These are phyloP conservation scores for Pachliopta kotzebuea DNA, from an alignment of 2,888 invertebrate species.

Conservation along the genomic window DNA sequence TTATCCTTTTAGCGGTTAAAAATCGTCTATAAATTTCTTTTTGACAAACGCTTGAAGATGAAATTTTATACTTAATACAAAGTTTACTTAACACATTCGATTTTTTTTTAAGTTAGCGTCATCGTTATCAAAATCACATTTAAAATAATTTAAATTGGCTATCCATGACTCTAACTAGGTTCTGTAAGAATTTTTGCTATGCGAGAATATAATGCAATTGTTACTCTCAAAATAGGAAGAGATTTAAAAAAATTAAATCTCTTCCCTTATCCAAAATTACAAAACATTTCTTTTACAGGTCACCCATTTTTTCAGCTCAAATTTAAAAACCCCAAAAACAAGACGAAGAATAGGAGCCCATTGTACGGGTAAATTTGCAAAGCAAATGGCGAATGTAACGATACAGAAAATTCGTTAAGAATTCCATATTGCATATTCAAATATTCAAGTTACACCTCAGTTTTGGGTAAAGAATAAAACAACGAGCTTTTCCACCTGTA, in stretches of 20 bases:
- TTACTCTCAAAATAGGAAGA: too few relatives aligned
- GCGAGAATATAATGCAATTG: too few relatives aligned
- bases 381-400: conserved; percentile 4
- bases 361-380: conserved; percentile 5
- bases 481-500: neutral
- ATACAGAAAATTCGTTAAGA: conserved; percentile 1
- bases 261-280: neutral
- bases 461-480: neutral
- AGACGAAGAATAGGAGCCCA: neutral
- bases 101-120: too few relatives aligned
- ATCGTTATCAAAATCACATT: too few relatives aligned
- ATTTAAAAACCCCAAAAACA: neutral
- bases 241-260: too few relatives aligned
- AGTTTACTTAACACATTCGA: too few relatives aligned
- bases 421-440: conserved; percentile 5
- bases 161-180: too few relatives aligned
- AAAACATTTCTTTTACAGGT: neutral
- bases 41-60: too few relatives aligned
- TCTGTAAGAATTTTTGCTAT: too few relatives aligned
- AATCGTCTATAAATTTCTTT: neutral
- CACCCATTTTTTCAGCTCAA: neutral
- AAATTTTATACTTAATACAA: too few relatives aligned
- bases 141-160: too few relatives aligned
- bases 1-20: neutral
- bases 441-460: conserved; percentile 8